Conservation (phyloP, 2,888 invertebrate species). For the Netelia fuscicornis region DNA sequence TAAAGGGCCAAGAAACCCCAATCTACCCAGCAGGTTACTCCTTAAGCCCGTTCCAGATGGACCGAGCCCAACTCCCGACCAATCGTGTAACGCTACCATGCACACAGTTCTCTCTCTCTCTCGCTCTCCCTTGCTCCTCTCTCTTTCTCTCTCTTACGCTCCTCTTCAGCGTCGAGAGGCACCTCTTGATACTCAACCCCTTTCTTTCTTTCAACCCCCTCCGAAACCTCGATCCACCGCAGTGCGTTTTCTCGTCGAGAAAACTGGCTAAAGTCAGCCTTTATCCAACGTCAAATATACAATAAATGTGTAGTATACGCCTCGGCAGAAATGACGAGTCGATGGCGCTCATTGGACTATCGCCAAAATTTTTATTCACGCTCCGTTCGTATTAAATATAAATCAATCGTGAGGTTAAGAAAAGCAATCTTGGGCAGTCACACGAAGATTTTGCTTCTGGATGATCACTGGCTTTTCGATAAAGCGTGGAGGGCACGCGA, state of each 20-base stretch:
- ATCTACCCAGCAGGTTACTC: conserved; percentile 79
- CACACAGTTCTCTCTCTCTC: conserved; percentile 63
- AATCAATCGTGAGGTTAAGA: conserved; percentile 78
- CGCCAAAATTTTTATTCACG: background rate
- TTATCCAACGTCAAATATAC: conserved; percentile 1
- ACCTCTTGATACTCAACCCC: conserved; percentile 77
- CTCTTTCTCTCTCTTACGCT: conserved; percentile 8
- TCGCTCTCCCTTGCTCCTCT: conserved; percentile 51
- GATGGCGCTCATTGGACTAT: background rate
- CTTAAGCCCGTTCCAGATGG: conserved; percentile 81
- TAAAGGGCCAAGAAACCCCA: conserved; percentile 83
- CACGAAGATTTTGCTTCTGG: conserved; percentile 67
- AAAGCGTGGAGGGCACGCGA: conserved; percentile 45
- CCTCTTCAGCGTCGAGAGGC: conserved; percentile 70
- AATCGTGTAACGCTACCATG: conserved; percentile 59
- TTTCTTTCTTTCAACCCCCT: conserved; percentile 51
- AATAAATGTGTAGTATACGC: background rate
- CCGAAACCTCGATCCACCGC: conserved; percentile 46
- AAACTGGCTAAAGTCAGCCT: conserved; percentile 28
- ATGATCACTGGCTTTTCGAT: conserved; percentile 44
- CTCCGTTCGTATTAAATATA: conserved; percentile 72
- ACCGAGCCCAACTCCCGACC: conserved; percentile 74
- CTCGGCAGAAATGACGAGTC: background rate
- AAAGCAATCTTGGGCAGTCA: conserved; percentile 78
- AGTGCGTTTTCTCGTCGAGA: conserved; percentile 39